These are phyloP conservation scores for Austrofundulus limnaeus DNA, from an alignment of 2,113 vertebrate genomes.

Conservation along the genomic window DNA sequence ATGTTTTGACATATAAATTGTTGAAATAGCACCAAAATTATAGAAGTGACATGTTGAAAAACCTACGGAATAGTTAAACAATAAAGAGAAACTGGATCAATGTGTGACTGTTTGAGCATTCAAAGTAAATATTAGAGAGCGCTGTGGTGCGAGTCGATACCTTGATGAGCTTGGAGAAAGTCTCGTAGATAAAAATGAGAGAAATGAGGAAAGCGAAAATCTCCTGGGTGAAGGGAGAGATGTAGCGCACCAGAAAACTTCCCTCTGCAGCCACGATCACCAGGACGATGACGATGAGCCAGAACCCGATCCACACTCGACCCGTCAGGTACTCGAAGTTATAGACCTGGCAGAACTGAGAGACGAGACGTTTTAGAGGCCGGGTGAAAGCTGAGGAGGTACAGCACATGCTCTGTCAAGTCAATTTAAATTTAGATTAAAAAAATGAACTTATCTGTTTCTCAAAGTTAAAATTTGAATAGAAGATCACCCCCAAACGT, in stretches of 20 bases:
- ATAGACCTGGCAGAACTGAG: conserved; percentile 92
- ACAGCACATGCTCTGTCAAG: not conserved
- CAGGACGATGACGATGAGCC: conserved; percentile 94
- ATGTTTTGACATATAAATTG: too few species aligned
- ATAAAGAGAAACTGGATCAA: too few species aligned
- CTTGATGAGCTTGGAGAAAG: conserved; percentile 95
- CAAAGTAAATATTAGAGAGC: not conserved
- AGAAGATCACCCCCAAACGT: too few species aligned
- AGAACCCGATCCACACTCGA: conserved; percentile 97
- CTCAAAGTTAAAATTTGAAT: too few species aligned
- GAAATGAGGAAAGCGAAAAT: conserved; percentile 99
- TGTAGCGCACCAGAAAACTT: conserved; percentile 96
- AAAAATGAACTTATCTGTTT: too few species aligned
- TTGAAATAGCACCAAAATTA: too few species aligned
- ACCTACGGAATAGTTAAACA: too few species aligned
- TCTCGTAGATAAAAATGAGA: conserved; percentile 98
- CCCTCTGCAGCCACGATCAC: conserved; percentile 94
- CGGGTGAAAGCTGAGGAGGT: not conserved
- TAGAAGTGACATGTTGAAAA: too few species aligned
- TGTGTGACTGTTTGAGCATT: too few species aligned
- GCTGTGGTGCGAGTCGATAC: conserved; percentile 57
- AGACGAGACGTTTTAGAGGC: not conserved
- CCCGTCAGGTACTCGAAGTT: conserved; percentile 94
- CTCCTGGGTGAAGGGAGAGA: conserved; percentile 98
- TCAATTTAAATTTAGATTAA: too few species aligned